Percentiles rank a stretch among this genome's conserved stretches.
Conservation (phyloP, 2,797 vertebrate species). For the Poecilia wingei region DNA sequence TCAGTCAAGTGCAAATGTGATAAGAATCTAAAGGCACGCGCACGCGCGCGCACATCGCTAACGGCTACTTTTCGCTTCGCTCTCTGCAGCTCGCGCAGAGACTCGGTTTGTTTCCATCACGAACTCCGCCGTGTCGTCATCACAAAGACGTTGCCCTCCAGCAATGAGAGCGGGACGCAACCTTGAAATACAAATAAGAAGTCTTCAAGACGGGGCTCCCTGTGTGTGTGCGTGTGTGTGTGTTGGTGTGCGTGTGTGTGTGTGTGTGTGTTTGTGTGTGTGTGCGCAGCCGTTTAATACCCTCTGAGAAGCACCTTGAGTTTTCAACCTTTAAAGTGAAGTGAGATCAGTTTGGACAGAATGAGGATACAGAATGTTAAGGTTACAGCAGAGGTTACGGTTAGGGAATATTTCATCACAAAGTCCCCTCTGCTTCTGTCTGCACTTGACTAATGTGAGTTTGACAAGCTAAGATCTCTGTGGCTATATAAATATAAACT, state of each 20-base stretch:
- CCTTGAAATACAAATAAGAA: constrained; percentile 64
- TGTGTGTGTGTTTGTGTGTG: constrained; percentile 13
- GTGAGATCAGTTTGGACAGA: constrained; percentile 48
- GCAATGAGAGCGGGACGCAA: constrained; percentile 58
- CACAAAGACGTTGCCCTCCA: constrained; percentile 57
- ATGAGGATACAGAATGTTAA: constrained; percentile 30
- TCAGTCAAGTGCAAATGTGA: constrained; percentile 5
- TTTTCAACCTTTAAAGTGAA: constrained; percentile 42
- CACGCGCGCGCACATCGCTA: neutral
- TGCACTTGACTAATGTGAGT: neutral
- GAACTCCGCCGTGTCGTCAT: constrained; percentile 37
- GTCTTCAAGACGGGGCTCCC: constrained; percentile 49
- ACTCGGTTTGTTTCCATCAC: constrained; percentile 25
- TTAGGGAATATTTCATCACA: constrained; percentile 18
- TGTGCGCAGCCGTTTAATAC: constrained; percentile 13
- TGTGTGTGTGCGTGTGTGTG: constrained; percentile 23
- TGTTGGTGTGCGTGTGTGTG: constrained; percentile 29
- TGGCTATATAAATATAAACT: neutral
- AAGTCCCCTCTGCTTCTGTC: neutral
- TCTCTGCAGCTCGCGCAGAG: constrained; percentile 18
- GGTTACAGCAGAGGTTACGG: constrained; percentile 19
- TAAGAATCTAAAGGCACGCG: neutral
- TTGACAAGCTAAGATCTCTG: neutral
- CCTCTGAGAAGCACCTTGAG: constrained; percentile 49
- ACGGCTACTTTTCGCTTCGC: constrained; percentile 35